A percentile compares a stretch with the other conserved stretches of the same genome.
phyloP scores from a whole-genome alignment of 2,797 vertebrate genomes.

The Epinephelus coioides region DNA sequence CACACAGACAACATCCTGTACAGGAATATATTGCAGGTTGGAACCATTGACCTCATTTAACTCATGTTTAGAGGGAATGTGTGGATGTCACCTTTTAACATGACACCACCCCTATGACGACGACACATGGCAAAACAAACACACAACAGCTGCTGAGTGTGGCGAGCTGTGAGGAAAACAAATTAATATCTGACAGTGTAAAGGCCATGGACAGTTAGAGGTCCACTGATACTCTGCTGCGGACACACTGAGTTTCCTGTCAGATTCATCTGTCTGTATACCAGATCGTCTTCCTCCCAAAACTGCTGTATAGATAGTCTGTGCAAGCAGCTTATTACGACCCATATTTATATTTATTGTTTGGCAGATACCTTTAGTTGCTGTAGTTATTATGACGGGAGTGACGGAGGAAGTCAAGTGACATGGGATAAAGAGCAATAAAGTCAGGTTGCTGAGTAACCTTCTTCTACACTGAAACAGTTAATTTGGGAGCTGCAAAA shows the following conservation, averaged over 20 bases:
- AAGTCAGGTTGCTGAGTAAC: too few species aligned
- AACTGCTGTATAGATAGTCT: too few species aligned
- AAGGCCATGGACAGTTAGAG: background rate
- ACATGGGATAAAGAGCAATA: too few species aligned
- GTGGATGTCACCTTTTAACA: constrained; percentile 19
- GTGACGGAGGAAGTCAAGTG: too few species aligned
- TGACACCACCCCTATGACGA: background rate
- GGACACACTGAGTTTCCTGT: background rate
- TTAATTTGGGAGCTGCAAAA: too few species aligned
- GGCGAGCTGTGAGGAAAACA: background rate
- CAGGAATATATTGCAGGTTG: background rate
- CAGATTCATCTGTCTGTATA: background rate
- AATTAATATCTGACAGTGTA: background rate
- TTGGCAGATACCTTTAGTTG: too few species aligned
- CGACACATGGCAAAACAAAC: constrained; percentile 12
- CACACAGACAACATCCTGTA: background rate
- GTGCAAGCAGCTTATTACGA: too few species aligned
- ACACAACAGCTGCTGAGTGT: background rate
- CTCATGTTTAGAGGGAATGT: background rate
- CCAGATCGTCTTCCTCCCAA: too few species aligned
- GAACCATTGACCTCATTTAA: constrained; percentile 15
- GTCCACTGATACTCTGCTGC: background rate
- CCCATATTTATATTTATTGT: too few species aligned
- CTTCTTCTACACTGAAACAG: too few species aligned
- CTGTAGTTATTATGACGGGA: too few species aligned